Base-by-base conservation (phyloP, 2,113 vertebrate species). In the Myiagra hebetior region DNA sequence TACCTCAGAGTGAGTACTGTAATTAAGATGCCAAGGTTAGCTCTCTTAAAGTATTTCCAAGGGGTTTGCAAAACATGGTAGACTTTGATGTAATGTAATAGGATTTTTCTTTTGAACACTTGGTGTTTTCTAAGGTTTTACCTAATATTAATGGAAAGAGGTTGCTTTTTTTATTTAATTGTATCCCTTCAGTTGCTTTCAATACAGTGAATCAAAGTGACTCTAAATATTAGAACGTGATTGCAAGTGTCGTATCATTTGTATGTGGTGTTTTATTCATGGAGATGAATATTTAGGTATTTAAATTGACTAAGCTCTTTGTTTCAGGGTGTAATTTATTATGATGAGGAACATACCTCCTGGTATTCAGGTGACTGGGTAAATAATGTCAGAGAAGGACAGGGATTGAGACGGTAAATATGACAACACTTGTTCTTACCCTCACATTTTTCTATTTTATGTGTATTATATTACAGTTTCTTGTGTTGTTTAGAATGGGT, bases 331-430 rank as follows among this genome's bases (percentile, higher is more conserved):
- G 91, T 60, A 6, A 96, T 99, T 76, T 99, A 97, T 93, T 99
- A 99, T 90, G 98, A 99, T 77, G 33, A 91, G 91, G 97, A 98
- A 2, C 88, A 85, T 35, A 98, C 97, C 10, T 99, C 99, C 17
- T 99, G 98, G 99, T 99, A 99, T 86, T 97, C 98, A 81, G 99
- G 99, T 4, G 98, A 99, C 20, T 99, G 99, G 99, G 96, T 98
- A 21, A 93, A 97, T 91, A 99, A 99, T 70, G 31, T 95, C 94
- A 99, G 87, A 95, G 98, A 98, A 65, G 99, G 99, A 79, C 98
- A 98, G 98, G 99, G 99, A 52, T 78, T 97, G 3, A 98, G 98
- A 97, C 33, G 99, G 99, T 99, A 98, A 74, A 98, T 55, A 10
- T 23, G 13, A 3, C 6, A 72, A 24, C 63, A 33, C 16, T 76